phyloP scores from a whole-genome alignment of 2,888 invertebrate species.

The Metellina segmentata region DNA sequence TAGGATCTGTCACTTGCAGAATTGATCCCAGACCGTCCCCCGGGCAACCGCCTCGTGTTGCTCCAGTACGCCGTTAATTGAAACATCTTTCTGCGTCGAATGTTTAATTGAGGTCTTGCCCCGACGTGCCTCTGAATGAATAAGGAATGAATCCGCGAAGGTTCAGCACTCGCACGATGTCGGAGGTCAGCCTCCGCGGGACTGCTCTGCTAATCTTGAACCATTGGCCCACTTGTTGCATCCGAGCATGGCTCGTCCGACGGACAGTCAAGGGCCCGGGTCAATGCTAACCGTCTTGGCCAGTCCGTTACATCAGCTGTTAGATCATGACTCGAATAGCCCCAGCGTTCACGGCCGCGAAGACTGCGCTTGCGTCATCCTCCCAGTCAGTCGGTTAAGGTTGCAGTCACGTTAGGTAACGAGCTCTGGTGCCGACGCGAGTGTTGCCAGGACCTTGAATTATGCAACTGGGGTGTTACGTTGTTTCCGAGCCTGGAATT shows the following conservation, averaged over 20 bases:
- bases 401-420: not conserved
- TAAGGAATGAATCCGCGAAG: not conserved
- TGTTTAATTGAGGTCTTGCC: no score
- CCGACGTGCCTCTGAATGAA: no score
- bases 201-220: constrained; percentile 34
- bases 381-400: not conserved
- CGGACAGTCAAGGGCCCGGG: constrained; percentile 66
- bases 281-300: constrained; percentile 64
- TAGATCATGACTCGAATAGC: constrained; percentile 59
- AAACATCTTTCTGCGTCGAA: no score
- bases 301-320: constrained; percentile 63
- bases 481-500: constrained; percentile 33
- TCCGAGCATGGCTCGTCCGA: no score
- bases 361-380: constrained; percentile 43
- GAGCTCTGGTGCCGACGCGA: no score
- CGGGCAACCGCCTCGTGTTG: no score
- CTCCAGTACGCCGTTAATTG: no score
- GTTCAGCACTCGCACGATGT: not conserved
- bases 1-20: no score
- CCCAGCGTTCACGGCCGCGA: constrained; percentile 46
- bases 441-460: constrained; percentile 39
- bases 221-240: constrained; percentile 43
- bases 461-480: constrained; percentile 37
- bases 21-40: no score
- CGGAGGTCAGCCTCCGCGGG: not conserved